A percentile compares a stretch with the other conserved stretches of the same genome.
Conservation (phyloP, 1,140 invertebrate species). For the Trissolcus basalis region DNA sequence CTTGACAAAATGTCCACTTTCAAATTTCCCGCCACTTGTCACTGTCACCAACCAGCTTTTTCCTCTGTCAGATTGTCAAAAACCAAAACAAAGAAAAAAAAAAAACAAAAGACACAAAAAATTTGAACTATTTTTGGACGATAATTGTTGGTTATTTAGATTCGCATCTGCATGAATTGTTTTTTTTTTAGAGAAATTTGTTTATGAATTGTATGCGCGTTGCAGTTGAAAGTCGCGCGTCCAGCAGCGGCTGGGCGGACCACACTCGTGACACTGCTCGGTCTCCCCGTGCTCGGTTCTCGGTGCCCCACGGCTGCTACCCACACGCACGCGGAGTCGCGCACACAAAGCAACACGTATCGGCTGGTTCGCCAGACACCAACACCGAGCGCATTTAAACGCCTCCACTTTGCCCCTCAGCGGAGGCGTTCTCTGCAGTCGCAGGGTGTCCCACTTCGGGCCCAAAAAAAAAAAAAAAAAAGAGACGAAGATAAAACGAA, state of each 20-base stretch:
- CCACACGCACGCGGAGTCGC: slow-evolving; percentile 21
- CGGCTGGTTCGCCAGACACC: slow-evolving; percentile 15
- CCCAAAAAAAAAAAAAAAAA: slow-evolving; percentile 10
- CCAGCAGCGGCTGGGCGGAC: slow-evolving; percentile 45
- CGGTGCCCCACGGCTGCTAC: slow-evolving; percentile 36
- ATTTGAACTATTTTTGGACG: no score
- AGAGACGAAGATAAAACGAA: not conserved
- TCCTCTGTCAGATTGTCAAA: no score
- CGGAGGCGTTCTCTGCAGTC: slow-evolving; percentile 29
- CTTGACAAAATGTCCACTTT: no score
- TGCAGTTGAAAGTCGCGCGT: slow-evolving; percentile 15
- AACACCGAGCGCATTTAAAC: slow-evolving; percentile 44
- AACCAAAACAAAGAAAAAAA: no score
- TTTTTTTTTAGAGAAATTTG: not conserved
- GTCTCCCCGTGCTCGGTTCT: slow-evolving; percentile 15
- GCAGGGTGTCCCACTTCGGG: slow-evolving; percentile 21
- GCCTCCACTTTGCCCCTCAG: slow-evolving; percentile 38
- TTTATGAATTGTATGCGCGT: not conserved
- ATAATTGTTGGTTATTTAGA: no score
- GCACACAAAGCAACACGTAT: slow-evolving; percentile 9
- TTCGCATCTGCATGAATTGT: no score
- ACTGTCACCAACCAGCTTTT: no score
- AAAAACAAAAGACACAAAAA: no score
- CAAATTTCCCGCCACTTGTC: no score
- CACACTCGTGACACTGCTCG: slow-evolving; percentile 51